Evolutionary conservation across 2,888 invertebrate species (phyloP).

Genomic region (Apantesis nais): DNA sequence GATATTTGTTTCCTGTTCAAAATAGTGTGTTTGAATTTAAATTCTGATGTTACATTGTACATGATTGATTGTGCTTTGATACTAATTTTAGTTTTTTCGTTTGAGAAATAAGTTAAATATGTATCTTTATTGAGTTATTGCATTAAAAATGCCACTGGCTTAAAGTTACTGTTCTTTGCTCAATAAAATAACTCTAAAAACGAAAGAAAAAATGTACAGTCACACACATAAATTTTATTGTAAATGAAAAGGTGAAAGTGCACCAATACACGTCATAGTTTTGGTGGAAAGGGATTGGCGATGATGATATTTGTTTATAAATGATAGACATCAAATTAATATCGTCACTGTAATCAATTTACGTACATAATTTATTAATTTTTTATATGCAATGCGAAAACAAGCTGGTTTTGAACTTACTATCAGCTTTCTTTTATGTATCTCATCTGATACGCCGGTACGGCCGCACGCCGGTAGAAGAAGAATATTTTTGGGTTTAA

Average conservation of each 20-base stretch:
- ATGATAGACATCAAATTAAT: background rate
- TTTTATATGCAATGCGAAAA: background rate
- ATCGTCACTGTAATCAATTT: background rate
- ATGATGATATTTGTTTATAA: background rate
- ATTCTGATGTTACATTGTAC: no score
- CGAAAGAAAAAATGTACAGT: background rate
- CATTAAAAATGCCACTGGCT: no score
- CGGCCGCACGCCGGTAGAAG: background rate
- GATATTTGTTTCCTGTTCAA: background rate
- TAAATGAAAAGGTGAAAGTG: conserved; percentile 5
- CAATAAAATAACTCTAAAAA: background rate
- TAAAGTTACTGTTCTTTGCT: background rate
- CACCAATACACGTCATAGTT: background rate
- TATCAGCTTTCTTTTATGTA: background rate
- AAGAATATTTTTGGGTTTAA: background rate
- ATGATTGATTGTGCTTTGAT: no score
- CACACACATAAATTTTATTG: background rate
- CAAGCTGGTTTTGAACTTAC: background rate
- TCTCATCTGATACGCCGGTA: background rate
- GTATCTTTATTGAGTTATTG: no score
- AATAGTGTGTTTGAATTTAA: no score
- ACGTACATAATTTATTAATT: background rate
- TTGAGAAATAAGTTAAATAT: no score
- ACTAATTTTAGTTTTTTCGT: no score
- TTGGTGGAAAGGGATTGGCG: background rate